A percentile compares a stretch with the other conserved stretches of the same genome.
Evolutionary conservation across 2,888 invertebrate genomes (phyloP).

Genomic region (Napeogenes inachia): DNA sequence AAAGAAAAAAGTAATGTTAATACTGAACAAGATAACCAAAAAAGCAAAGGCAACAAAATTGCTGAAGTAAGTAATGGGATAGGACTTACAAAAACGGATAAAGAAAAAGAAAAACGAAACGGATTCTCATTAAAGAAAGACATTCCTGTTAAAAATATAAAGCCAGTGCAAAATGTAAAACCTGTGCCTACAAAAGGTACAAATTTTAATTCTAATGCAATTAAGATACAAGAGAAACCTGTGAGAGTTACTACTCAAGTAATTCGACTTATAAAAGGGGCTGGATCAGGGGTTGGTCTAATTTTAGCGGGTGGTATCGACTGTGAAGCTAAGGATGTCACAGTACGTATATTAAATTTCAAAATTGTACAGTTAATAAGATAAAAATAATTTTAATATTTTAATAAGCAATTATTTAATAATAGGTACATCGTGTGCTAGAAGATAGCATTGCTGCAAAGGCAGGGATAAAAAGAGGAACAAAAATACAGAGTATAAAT

Average conservation of each 20-base stretch:
- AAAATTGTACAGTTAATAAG: constrained; percentile 1
- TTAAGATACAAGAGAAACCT: constrained; percentile 13
- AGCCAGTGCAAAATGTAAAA: constrained; percentile 9
- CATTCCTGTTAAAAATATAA: constrained; percentile 9
- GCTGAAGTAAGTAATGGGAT: background rate
- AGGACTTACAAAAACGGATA: constrained; percentile 16
- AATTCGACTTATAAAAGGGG: constrained; percentile 59
- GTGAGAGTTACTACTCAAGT: constrained; percentile 47
- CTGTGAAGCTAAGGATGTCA: constrained; percentile 94
- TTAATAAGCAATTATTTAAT: constrained; percentile 1
- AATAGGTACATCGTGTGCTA: constrained; percentile 90
- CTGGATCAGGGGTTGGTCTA: constrained; percentile 86
- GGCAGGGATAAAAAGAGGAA: constrained; percentile 92
- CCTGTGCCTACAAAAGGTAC: constrained; percentile 8
- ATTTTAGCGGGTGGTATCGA: constrained; percentile 93
- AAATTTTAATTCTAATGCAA: constrained; percentile 12
- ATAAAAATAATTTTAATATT: constrained; percentile 3
- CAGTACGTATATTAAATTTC: constrained; percentile 75
- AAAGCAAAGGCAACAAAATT: constrained; percentile 10
- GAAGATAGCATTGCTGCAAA: constrained; percentile 91
- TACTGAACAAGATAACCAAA: background rate
- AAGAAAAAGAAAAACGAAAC: constrained; percentile 21
- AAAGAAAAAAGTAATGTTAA: constrained; percentile 42
- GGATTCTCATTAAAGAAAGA: constrained; percentile 18
- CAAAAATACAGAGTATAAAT: constrained; percentile 92